Evolutionary conservation across 2,113 vertebrate genomes (phyloP).

Genomic region (Leptodactylus fuscus): DNA sequence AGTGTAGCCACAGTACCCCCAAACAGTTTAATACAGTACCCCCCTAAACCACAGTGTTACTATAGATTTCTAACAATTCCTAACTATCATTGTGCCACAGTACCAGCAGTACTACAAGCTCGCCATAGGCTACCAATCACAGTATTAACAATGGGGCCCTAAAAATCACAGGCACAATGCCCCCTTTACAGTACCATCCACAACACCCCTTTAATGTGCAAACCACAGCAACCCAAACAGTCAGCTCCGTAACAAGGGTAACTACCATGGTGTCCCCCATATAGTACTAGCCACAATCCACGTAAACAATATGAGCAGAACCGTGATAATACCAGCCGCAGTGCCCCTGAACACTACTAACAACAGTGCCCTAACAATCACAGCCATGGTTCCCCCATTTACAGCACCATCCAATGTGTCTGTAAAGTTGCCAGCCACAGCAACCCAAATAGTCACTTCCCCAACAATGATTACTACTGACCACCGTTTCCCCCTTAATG

Average conservation of each 20-base stretch:
- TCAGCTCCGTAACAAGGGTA: too few relatives aligned
- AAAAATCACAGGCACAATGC: background rate
- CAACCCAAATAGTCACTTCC: background rate
- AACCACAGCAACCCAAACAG: too few relatives aligned
- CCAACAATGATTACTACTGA: too few relatives aligned
- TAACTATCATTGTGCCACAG: background rate
- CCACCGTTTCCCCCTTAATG: too few relatives aligned
- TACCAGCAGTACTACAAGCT: background rate
- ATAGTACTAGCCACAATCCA: background rate
- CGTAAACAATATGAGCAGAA: too few relatives aligned
- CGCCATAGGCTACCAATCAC: background rate
- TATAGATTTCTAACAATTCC: too few relatives aligned
- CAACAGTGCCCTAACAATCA: background rate
- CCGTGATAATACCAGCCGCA: background rate
- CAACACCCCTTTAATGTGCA: background rate
- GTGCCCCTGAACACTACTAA: background rate
- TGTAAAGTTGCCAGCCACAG: background rate
- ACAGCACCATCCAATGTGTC: too few relatives aligned
- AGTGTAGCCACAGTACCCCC: background rate
- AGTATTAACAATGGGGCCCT: too few relatives aligned
- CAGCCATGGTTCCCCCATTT: background rate
- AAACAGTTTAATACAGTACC: too few relatives aligned
- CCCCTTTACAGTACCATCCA: background rate
- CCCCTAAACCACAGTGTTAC: too few relatives aligned
- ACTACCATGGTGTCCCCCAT: too few relatives aligned